phyloP scores from a whole-genome alignment of 1,140 invertebrate species.

The Lepidurus apus region DNA sequence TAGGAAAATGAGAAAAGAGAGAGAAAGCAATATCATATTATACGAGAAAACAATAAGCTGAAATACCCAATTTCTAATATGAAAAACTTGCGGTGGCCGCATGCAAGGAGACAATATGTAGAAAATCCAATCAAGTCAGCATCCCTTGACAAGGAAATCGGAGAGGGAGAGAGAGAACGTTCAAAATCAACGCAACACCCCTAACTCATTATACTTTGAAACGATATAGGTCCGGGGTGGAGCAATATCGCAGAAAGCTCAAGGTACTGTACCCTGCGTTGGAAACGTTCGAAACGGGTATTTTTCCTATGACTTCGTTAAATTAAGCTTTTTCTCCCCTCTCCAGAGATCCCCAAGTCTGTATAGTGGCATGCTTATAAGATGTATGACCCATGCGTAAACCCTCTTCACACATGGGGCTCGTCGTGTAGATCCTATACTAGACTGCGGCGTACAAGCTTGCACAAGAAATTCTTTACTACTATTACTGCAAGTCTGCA shows the following conservation, averaged over 20 bases:
- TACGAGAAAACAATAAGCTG: not conserved
- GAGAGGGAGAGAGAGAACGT: not conserved
- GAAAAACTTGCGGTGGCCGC: not conserved
- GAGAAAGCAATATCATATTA: not conserved
- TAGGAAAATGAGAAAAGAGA: not conserved
- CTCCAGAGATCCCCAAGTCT: constrained; percentile 2
- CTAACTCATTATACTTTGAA: constrained; percentile 16
- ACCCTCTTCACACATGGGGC: constrained; percentile 5
- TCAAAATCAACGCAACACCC: constrained; percentile 13
- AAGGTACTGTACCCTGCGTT: not conserved
- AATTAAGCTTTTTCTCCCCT: constrained; percentile 19
- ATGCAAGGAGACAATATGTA: not conserved
- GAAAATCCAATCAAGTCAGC: constrained; percentile 9
- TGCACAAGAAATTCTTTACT: not conserved
- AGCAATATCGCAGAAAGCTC: not conserved
- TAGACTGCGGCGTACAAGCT: not conserved
- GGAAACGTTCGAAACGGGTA: not conserved
- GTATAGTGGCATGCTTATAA: not conserved
- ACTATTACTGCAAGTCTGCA: not conserved
- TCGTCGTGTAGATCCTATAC: not conserved
- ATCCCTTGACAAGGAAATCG: not conserved
- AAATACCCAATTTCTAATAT: not conserved
- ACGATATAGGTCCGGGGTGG: not conserved
- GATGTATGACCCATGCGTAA: not conserved
- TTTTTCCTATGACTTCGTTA: not conserved